Percentiles rank a stretch among this genome's conserved stretches.
These are phyloP conservation scores for Microplitis deprimator DNA, from an alignment of 2,888 invertebrate species.

Conservation along the genomic window DNA sequence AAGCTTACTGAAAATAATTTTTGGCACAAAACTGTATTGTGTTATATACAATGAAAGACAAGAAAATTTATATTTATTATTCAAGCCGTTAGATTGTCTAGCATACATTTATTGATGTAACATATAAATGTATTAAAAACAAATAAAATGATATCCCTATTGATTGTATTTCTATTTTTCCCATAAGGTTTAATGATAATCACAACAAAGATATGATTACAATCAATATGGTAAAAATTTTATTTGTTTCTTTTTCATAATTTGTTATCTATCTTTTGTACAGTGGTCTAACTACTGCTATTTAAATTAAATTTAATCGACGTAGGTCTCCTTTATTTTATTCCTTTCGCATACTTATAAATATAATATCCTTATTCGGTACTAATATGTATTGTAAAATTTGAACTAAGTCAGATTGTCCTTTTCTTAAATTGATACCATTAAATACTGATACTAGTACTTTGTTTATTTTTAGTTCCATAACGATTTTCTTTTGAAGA, in stretches of 20 bases:
- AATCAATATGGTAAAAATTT: not conserved
- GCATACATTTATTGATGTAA: too few species aligned
- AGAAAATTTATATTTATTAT: too few species aligned
- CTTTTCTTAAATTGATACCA: not conserved
- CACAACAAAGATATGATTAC: not conserved
- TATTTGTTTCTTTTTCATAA: not conserved
- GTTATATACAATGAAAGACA: too few species aligned
- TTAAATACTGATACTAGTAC: not conserved
- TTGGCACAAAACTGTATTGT: too few species aligned
- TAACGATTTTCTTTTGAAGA: not conserved
- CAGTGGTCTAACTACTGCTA: not conserved
- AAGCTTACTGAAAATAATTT: too few species aligned
- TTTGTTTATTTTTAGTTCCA: not conserved
- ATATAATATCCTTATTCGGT: not conserved
- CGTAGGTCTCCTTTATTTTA: not conserved
- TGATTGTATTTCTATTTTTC: not conserved
- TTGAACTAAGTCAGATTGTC: slow-evolving; percentile 1
- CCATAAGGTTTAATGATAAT: not conserved
- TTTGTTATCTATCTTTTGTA: not conserved
- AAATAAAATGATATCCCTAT: too few species aligned
- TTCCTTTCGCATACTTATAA: not conserved
- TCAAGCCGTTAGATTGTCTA: too few species aligned
- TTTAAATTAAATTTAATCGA: not conserved
- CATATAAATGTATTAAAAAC: too few species aligned
- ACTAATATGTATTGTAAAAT: slow-evolving; percentile 1